Evolutionary conservation across 2,797 vertebrate genomes (phyloP), one percentile per base, ranked within the genome.

Genomic region (Linurgus olivaceus): DNA sequence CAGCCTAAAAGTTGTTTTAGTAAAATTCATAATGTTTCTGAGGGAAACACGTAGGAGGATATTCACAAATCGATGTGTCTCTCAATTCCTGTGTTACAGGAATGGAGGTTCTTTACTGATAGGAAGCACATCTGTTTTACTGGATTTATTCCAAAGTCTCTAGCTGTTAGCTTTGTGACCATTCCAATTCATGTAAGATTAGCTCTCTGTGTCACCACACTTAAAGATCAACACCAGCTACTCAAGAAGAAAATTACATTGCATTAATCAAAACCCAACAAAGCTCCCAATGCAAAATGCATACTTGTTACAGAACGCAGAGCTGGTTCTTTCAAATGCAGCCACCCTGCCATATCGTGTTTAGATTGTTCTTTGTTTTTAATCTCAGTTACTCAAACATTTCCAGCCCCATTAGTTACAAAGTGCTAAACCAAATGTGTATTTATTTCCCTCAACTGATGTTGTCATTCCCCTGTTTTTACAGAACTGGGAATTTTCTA

Each of bases 111-210:
- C 26, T 71, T 91, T 74, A 71, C 40, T 35, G 51, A 61, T 93
- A 93, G 68, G 84, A 94, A 94, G 86, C 80, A 44, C 55, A 35
- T 86, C 51, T 76, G 3, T 77, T 86, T 82, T 48, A 94, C 79
- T 90, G 91, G 95, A 95, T 92, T 86, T 80, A 91, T 52, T 95
- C 92, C 84, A 93, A 5, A 0, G 0, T 33, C 35, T 71, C 73
- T 91, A 73, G 73, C 61, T 78, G 24, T 40, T 90, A 86, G 47
- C 52, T 95, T 88, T 84, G 75, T 77, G 48, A 74, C 35, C 19
- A 52, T 61, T 44, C 29, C 54, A 85, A 55, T 55, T 65, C 29
- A 61, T 0, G 0, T 52, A 50, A 88, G 48, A 92, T 58, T 52
- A 74, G 24, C 18, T 33, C 6, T 88, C 83, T 81, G 35, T 77